Percentiles rank a stretch among this genome's conserved stretches.
Conservation (phyloP, 2,113 vertebrate genomes). For the Embiotoca jacksoni region DNA sequence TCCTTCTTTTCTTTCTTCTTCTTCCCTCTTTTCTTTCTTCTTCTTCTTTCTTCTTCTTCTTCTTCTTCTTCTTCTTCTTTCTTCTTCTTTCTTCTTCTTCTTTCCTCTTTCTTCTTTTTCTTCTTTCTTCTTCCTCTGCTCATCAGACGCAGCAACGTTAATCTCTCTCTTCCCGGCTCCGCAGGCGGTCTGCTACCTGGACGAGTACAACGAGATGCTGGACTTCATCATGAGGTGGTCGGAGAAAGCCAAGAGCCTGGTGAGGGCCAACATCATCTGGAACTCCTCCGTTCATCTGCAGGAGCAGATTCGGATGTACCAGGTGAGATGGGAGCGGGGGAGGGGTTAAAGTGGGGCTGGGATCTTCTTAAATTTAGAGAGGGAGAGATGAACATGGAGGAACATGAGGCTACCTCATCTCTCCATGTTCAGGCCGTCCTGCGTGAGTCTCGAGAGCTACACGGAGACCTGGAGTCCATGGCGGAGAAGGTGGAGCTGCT, state of each 20-base stretch:
- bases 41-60: no score
- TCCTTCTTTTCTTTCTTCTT: no score
- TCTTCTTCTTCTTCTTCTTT: no score
- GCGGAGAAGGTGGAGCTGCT: conserved; percentile 88
- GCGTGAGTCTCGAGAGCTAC: conserved; percentile 92
- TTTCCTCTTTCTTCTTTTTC: no score
- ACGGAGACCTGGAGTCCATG: conserved; percentile 92
- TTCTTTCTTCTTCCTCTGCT: no score
- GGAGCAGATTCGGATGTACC: conserved; percentile 92
- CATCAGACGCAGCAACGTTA: background rate
- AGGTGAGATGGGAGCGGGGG: conserved; percentile 80
- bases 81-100: no score
- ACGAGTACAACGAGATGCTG: conserved; percentile 93
- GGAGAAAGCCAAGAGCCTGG: conserved; percentile 90
- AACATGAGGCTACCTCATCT: background rate
- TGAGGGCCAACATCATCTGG: conserved; percentile 90
- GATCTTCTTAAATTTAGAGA: background rate
- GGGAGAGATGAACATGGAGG: background rate
- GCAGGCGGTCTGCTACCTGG: conserved; percentile 89
- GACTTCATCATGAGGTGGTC: conserved; percentile 92
- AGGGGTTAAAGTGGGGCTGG: background rate
- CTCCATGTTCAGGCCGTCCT: conserved; percentile 85
- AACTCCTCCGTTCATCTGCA: conserved; percentile 91
- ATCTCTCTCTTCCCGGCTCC: conserved; percentile 28
- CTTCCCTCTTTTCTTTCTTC: no score